Evolutionary conservation across 2,113 vertebrate species (phyloP).

Genomic region (Atrichornis clamosus): DNA sequence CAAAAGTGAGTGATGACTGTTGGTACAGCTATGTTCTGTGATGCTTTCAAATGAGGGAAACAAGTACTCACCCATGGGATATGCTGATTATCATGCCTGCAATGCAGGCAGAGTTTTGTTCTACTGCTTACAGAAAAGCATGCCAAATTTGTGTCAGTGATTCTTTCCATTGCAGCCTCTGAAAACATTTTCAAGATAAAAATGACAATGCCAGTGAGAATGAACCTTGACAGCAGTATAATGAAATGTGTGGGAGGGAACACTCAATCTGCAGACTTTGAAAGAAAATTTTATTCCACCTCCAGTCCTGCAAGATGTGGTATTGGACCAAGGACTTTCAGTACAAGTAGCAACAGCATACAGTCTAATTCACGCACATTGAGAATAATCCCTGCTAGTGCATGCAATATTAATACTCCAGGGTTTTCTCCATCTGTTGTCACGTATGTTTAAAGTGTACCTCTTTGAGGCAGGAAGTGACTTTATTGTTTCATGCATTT

Average conservation of each 20-base stretch:
- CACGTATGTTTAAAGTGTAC: background rate
- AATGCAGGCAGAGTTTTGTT: slow-evolving; percentile 21
- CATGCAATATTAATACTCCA: slow-evolving; percentile 9
- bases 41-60: background rate
- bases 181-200: slow-evolving; percentile 39
- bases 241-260: slow-evolving; percentile 11
- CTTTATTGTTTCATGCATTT: background rate
- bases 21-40: background rate
- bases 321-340: slow-evolving; percentile 10
- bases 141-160: background rate
- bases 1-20: background rate
- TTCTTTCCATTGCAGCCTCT: slow-evolving; percentile 1
- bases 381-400: slow-evolving; percentile 8
- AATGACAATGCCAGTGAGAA: slow-evolving; percentile 47
- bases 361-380: background rate
- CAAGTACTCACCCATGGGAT: background rate
- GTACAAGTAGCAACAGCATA: background rate
- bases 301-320: background rate
- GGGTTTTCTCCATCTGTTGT: slow-evolving; percentile 30
- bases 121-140: background rate
- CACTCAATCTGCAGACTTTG: background rate
- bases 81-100: background rate
- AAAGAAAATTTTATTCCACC: slow-evolving; percentile 34
- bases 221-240: slow-evolving; percentile 39
- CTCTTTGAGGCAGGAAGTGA: background rate